Percentiles rank a stretch among this genome's conserved stretches.
These are phyloP conservation scores for Ceratitis capitata DNA, from an alignment of 1,140 invertebrate species.

Conservation along the genomic window DNA sequence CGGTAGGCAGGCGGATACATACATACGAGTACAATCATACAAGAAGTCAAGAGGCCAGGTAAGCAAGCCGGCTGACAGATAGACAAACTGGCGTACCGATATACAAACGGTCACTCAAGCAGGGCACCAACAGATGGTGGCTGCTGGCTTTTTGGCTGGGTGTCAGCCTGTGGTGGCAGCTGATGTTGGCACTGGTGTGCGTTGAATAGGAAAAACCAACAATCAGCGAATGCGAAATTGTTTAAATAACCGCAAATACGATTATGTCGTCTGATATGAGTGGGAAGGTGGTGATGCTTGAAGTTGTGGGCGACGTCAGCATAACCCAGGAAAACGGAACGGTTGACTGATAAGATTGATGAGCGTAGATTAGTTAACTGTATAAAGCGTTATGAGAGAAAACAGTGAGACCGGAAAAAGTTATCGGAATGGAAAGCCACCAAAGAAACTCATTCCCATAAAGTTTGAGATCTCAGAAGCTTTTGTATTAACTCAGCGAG, in stretches of 20 bases:
- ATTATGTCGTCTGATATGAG: not conserved
- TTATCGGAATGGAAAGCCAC: no score
- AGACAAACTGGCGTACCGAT: not conserved
- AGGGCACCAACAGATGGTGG: not conserved
- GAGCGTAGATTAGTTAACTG: not conserved
- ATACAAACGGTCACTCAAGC: not conserved
- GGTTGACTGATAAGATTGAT: not conserved
- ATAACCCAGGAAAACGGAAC: not conserved
- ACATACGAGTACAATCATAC: not conserved
- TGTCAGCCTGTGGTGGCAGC: not conserved
- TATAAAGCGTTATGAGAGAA: not conserved
- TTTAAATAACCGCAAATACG: constrained; percentile 29
- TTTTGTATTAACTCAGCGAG: no score
- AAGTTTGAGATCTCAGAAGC: no score
- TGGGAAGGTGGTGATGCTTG: not conserved
- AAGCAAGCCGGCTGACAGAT: not conserved
- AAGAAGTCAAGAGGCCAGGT: not conserved
- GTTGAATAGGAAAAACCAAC: constrained; percentile 19
- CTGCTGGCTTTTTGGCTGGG: not conserved
- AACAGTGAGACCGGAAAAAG: no score
- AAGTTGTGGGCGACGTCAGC: not conserved
- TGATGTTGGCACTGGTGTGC: not conserved
- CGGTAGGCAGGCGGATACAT: not conserved
- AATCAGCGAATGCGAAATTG: constrained; percentile 28
- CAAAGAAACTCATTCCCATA: no score